Conservation (phyloP, 2,113 vertebrate genomes). For the Gorsachius goisagi region DNA sequence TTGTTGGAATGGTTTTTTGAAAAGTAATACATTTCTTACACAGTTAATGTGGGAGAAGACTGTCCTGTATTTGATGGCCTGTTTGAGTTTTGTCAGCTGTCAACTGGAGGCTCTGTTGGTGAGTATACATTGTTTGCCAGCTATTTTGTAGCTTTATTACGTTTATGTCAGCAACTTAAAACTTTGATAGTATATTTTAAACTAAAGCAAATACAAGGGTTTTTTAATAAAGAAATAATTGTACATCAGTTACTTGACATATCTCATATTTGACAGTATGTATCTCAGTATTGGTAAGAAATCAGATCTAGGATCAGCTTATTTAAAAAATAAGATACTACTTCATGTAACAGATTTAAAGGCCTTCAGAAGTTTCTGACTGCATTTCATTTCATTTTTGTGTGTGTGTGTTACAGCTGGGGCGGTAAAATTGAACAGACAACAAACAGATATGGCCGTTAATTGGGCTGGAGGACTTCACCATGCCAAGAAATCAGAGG, state of each 20-base stretch:
- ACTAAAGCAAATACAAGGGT: background rate
- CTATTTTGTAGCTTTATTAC: background rate
- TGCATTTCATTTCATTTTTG: background rate
- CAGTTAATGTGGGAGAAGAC: slow-evolving; percentile 86
- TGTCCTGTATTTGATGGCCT: slow-evolving; percentile 87
- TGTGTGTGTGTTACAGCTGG: slow-evolving; percentile 69
- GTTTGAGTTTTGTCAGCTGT: slow-evolving; percentile 85
- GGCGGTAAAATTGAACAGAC: slow-evolving; percentile 85
- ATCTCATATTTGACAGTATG: background rate
- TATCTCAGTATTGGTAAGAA: background rate
- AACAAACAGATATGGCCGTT: slow-evolving; percentile 86
- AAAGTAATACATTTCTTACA: background rate
- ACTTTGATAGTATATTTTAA: background rate
- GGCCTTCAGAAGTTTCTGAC: background rate
- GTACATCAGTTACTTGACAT: background rate
- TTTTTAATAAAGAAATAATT: background rate
- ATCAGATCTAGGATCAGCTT: background rate
- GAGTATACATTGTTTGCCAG: slow-evolving; percentile 28
- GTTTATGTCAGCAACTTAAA: background rate
- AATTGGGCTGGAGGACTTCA: slow-evolving; percentile 87
- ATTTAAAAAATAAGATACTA: background rate
- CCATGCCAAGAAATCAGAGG: slow-evolving; percentile 85
- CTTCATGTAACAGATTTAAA: background rate
- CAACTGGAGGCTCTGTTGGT: slow-evolving; percentile 86
- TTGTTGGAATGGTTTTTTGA: background rate